Evolutionary conservation across 2,888 invertebrate species (phyloP), one percentile per base, ranked within the genome.

Genomic region (Arrhopalites spinosus): DNA sequence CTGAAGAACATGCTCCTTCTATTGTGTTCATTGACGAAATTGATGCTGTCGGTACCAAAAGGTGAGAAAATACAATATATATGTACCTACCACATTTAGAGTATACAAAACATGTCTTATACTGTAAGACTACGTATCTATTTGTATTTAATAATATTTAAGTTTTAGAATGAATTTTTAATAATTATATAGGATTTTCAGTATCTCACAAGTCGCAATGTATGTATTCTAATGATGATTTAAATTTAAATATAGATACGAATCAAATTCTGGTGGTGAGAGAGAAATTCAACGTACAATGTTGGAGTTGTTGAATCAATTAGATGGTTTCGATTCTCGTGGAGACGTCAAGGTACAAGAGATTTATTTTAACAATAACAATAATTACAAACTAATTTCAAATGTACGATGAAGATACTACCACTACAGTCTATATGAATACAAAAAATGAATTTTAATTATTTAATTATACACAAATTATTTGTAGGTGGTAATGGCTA

Each of bases 21-120:
- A 99, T 99, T 86, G 98, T 99, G 15, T 99, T 99, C 85, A 99
- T 99, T 84, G 99, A 99, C 89, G 99, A 99, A 90, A 99, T 99
- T 84, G 99, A 99, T 89, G 81, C 81, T 13, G 78, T 81, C 30
- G 81, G 81, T 76, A 81, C 81, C 11, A 81, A 81, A 70, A 53
- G 80, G 78, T n/a, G n/a, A n/a, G n/a, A n/a, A n/a, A n/a, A n/a
- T n/a, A n/a, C n/a, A n/a, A n/a, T n/a, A n/a, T n/a, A n/a, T n/a
- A n/a, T n/a, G n/a, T n/a, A n/a, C n/a, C n/a, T n/a, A n/a, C n/a
- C n/a, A n/a, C n/a, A n/a, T n/a, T n/a, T n/a, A n/a, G n/a, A n/a
- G n/a, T n/a, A n/a, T n/a, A n/a, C n/a, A n/a, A n/a, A n/a, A n/a
- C n/a, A n/a, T n/a, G n/a, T n/a, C n/a, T n/a, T n/a, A n/a, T n/a